A percentile compares a stretch with the other conserved stretches of the same genome.
These are phyloP conservation scores for Seriola rivoliana DNA, from an alignment of 2,113 vertebrate species.

Conservation along the genomic window DNA sequence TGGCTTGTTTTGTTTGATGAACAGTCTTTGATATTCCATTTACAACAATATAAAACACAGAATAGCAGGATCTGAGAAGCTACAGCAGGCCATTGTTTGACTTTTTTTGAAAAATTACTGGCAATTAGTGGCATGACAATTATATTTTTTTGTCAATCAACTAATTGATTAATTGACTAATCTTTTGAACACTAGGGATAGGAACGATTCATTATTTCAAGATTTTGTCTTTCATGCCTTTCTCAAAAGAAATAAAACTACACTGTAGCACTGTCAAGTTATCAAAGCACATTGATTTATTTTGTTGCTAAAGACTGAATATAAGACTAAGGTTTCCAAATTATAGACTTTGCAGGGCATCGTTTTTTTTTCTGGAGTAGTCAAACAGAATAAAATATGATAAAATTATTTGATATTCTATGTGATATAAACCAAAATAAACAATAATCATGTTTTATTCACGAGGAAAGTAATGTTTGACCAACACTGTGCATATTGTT, in stretches of 20 bases:
- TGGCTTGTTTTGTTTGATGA: neutral
- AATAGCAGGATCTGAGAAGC: neutral
- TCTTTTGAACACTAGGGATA: neutral
- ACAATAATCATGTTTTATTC: neutral
- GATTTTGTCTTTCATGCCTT: neutral
- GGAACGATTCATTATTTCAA: neutral
- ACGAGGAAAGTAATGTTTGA: neutral
- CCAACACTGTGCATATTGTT: neutral
- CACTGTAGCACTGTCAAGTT: neutral
- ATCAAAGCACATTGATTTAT: neutral
- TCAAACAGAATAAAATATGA: slow-evolving; percentile 21
- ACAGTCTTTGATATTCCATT: neutral
- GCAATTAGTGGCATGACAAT: no score
- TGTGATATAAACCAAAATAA: slow-evolving; percentile 25
- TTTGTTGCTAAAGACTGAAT: neutral
- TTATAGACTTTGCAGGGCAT: neutral
- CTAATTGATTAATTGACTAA: neutral
- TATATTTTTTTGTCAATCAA: no score
- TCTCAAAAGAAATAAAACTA: neutral
- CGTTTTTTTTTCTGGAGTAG: slow-evolving; percentile 14
- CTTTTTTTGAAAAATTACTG: neutral
- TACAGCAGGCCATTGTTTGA: neutral
- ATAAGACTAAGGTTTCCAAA: neutral
- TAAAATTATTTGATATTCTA: slow-evolving; percentile 9
- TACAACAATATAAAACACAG: neutral